Percentiles rank a stretch among this genome's conserved stretches.
Evolutionary conservation across 2,797 vertebrate genomes (phyloP).

Genomic region (Enteromius viviparus): DNA sequence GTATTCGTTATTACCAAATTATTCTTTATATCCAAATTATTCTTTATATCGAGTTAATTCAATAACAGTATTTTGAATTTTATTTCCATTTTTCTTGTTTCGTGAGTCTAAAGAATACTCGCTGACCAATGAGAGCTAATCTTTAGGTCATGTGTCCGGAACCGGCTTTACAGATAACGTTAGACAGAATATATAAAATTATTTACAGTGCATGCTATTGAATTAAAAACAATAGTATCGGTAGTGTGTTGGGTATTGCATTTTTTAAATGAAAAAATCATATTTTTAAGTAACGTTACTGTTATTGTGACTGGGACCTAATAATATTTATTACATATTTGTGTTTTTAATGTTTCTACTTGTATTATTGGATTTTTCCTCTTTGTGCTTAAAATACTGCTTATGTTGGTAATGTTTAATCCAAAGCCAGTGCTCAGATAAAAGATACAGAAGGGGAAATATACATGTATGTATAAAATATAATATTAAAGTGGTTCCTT

Average conservation of each 20-base stretch:
- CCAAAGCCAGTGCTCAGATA: background rate
- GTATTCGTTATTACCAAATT: background rate
- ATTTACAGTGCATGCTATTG: background rate
- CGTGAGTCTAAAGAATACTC: background rate
- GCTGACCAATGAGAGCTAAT: background rate
- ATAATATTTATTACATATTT: background rate
- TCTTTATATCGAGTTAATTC: background rate
- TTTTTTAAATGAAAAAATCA: background rate
- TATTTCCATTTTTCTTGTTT: background rate
- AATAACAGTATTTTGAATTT: background rate
- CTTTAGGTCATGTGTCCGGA: conserved; percentile 21
- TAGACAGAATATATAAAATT: background rate
- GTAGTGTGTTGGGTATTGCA: background rate
- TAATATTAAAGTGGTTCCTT: background rate
- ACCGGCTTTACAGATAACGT: background rate
- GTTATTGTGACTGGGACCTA: background rate
- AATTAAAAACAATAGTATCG: background rate
- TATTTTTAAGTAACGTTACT: too few species aligned
- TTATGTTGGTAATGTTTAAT: background rate
- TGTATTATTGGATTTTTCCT: background rate
- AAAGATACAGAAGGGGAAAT: background rate
- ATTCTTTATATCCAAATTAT: background rate
- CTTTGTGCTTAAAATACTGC: background rate
- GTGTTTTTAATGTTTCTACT: background rate
- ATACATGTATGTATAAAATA: background rate